Evolutionary conservation across 2,113 vertebrate species (phyloP), one percentile per base, ranked within the genome.

Genomic region (Catagonus wagneri): DNA sequence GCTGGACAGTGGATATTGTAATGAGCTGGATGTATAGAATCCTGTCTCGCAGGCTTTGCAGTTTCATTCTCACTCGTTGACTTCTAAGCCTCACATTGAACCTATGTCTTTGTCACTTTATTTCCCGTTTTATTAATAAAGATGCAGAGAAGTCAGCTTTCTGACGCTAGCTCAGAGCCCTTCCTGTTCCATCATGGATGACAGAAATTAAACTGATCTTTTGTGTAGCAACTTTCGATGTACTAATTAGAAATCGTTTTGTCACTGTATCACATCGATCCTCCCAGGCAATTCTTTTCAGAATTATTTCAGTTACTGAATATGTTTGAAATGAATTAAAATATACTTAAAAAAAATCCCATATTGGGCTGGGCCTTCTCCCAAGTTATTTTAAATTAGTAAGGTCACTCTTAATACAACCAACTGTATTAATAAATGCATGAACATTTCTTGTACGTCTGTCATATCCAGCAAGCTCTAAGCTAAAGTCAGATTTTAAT

Each of bases 401-500:
- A 78, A 92, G 93, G 85, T 96, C 95, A 96, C 97, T 89, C 87
- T 96, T 97, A 96, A 94, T 87, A 94, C 71, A 97, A 96, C 92
- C 83, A 97, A 95, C 93, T 84, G 27, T 79, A 95, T 97, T 98
- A 97, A 97, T 98, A 97, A 93, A 97, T 97, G 93, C 89, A 94
- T 87, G 96, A 95, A 75, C 83, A 92, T 94, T 95, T 97, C 94
- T 95, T 80, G 71, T 90, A 71, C 93, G 86, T 95, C 81, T 93
- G 60, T 94, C 86, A 96, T 19, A 89, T 94, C 79, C 86, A 94
- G 83, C 34, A 85, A 78, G 68, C 86, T 96, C 86, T 96, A 93
- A 95, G 89, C 83, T 84, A 87, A 97, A 97, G 84, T 96, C 74
- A 96, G 74, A 76, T 89, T 96, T 97, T 94, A 96, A 97, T 97